phyloP scores from a whole-genome alignment of 2,113 vertebrate species.

The Baryphthengus martii region DNA sequence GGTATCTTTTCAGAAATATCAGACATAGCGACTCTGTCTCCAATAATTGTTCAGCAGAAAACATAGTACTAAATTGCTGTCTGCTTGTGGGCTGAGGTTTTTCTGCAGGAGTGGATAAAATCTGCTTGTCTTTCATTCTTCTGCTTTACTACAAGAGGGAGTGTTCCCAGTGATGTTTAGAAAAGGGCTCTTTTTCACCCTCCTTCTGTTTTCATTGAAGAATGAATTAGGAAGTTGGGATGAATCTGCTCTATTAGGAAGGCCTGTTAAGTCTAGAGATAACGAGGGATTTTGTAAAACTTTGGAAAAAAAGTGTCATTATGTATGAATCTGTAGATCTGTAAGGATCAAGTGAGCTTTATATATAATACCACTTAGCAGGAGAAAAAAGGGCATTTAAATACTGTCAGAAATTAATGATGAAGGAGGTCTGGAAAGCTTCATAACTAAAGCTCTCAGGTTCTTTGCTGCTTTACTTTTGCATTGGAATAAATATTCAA shows the following conservation, averaged over 20 bases:
- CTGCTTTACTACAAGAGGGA: neutral
- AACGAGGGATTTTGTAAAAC: slow-evolving; percentile 16
- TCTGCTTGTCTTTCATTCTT: neutral
- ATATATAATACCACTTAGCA: neutral
- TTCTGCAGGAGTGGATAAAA: neutral
- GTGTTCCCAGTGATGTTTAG: neutral
- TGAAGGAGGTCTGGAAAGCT: neutral
- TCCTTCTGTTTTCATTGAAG: neutral
- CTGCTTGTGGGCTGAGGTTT: neutral
- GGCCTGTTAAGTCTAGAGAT: neutral
- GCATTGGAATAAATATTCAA: neutral
- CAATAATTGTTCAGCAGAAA: neutral
- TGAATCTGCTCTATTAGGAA: neutral
- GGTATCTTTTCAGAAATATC: neutral
- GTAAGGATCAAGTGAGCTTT: neutral
- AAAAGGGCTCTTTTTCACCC: neutral
- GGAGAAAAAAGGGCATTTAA: slow-evolving; percentile 16
- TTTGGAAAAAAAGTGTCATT: neutral
- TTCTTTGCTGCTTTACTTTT: neutral
- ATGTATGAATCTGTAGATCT: slow-evolving; percentile 9
- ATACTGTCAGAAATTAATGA: neutral
- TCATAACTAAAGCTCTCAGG: neutral
- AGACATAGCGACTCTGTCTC: neutral
- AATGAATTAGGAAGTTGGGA: neutral
- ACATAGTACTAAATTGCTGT: neutral